Percentiles rank a stretch among this genome's conserved stretches.
These are phyloP conservation scores for Cheiracanthium punctorium DNA, from an alignment of 2,888 invertebrate species.

Conservation along the genomic window DNA sequence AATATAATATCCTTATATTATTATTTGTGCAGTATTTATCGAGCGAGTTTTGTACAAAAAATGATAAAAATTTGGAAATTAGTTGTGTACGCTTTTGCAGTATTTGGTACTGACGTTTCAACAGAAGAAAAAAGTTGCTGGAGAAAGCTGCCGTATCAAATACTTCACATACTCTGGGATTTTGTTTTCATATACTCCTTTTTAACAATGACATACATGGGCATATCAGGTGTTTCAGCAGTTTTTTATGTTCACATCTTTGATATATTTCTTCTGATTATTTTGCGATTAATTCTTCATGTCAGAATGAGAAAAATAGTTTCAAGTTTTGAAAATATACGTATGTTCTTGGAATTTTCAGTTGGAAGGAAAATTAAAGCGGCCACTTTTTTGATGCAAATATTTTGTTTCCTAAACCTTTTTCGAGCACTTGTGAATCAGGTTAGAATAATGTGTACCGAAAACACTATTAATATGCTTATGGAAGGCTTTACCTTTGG, in stretches of 20 bases:
- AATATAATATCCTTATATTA: too few relatives aligned
- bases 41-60: not conserved
- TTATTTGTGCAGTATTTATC: not conserved
- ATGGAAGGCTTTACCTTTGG: not conserved
- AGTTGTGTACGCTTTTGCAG: not conserved
- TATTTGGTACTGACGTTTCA: not conserved
- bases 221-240: not conserved
- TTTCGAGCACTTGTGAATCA: not conserved
- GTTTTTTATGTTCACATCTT: conserved; percentile 1
- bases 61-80: conserved; percentile 2
- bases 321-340: not conserved
- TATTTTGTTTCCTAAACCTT: not conserved
- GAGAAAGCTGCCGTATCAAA: too few relatives aligned
- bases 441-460: not conserved
- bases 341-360: not conserved
- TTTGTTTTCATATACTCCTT: not conserved
- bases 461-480: not conserved
- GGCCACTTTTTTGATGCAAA: not conserved
- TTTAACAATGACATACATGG: not conserved
- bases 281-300: not conserved
- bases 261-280: not conserved
- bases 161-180: not conserved
- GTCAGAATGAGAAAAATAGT: not conserved
- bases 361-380: not conserved
- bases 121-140: not conserved